A percentile compares a stretch with the other conserved stretches of the same genome.
phyloP scores from a whole-genome alignment of 2,888 invertebrate species.

The Andrena camellia region DNA sequence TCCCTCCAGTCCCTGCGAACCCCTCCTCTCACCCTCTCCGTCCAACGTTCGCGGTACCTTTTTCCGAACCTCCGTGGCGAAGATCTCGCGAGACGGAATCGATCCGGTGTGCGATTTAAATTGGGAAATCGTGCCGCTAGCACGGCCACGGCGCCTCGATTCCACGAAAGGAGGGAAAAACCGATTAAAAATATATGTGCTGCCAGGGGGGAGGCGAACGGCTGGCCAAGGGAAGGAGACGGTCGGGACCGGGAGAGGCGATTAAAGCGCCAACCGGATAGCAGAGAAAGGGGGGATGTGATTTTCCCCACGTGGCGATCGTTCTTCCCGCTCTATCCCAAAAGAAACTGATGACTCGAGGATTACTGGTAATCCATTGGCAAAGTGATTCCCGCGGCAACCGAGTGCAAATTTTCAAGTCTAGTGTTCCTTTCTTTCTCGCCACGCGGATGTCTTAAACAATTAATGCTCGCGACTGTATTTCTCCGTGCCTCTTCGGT shows the following conservation, averaged over 20 bases:
- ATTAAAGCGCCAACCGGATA: slow-evolving; percentile 32
- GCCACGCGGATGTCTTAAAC: not conserved
- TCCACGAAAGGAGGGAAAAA: slow-evolving; percentile 3
- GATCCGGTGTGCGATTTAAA: slow-evolving; percentile 57
- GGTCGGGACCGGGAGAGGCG: not conserved
- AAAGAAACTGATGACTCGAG: slow-evolving; percentile 53
- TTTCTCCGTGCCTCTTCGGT: not conserved
- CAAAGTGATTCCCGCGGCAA: slow-evolving; percentile 46
- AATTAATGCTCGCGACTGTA: slow-evolving; percentile 10
- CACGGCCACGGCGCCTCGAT: not conserved
- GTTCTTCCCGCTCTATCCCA: slow-evolving; percentile 26
- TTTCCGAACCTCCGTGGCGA: slow-evolving; percentile 23
- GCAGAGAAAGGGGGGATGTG: slow-evolving; percentile 6
- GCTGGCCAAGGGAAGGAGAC: not conserved
- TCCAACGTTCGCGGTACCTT: slow-evolving; percentile 27
- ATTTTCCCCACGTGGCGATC: slow-evolving; percentile 43
- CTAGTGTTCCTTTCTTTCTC: not conserved
- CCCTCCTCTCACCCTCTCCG: not conserved
- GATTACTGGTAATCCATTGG: slow-evolving; percentile 57
- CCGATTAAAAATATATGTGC: slow-evolving; percentile 58
- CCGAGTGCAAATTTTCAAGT: slow-evolving; percentile 5
- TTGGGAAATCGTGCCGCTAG: slow-evolving; percentile 56
- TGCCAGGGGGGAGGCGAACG: not conserved
- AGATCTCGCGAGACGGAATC: slow-evolving; percentile 42
- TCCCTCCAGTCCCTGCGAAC: not conserved